A percentile compares a stretch with the other conserved stretches of the same genome.
These are phyloP conservation scores for Heteromyza rotundicornis DNA, from an alignment of 2,888 invertebrate species.

Conservation along the genomic window DNA sequence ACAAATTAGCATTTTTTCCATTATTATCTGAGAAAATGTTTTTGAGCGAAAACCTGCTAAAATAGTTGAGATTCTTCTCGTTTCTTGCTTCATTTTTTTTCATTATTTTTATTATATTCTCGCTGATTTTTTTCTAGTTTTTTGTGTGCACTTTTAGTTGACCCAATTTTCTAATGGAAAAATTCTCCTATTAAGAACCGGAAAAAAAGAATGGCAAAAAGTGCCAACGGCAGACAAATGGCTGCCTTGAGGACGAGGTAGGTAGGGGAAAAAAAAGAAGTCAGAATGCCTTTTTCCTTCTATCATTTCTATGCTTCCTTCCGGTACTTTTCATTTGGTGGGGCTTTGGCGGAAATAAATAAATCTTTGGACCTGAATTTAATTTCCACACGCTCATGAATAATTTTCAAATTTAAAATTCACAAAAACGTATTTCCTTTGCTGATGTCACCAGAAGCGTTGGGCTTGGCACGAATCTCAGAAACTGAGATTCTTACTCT, in stretches of 20 bases:
- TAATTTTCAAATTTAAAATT: conserved; percentile 58
- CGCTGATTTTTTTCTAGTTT: conserved; percentile 21
- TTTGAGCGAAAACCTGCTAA: conserved; percentile 30
- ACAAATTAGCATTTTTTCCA: conserved; percentile 53
- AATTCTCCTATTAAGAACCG: conserved; percentile 38
- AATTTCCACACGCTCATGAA: conserved; percentile 58
- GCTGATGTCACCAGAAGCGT: background rate
- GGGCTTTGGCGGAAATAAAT: too few species aligned
- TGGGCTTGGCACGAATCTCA: background rate
- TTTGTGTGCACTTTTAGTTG: too few species aligned
- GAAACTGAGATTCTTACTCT: too few species aligned
- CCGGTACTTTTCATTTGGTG: conserved; percentile 1
- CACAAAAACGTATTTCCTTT: conserved; percentile 42
- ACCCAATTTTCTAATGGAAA: conserved; percentile 58
- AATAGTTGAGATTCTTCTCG: conserved; percentile 39
- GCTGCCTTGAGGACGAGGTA: conserved; percentile 29
- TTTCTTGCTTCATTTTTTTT: conserved; percentile 46
- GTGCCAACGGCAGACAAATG: conserved; percentile 49
- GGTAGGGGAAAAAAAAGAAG: background rate
- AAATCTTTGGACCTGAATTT: conserved; percentile 58
- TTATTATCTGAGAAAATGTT: conserved; percentile 23
- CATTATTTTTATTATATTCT: conserved; percentile 12
- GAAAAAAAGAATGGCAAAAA: conserved; percentile 22
- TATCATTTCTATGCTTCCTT: conserved; percentile 12
- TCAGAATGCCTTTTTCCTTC: conserved; percentile 9